Evolutionary conservation across 2,797 vertebrate species (phyloP), one percentile per base, ranked within the genome.

Genomic region (Triplophysa yarkandensis): DNA sequence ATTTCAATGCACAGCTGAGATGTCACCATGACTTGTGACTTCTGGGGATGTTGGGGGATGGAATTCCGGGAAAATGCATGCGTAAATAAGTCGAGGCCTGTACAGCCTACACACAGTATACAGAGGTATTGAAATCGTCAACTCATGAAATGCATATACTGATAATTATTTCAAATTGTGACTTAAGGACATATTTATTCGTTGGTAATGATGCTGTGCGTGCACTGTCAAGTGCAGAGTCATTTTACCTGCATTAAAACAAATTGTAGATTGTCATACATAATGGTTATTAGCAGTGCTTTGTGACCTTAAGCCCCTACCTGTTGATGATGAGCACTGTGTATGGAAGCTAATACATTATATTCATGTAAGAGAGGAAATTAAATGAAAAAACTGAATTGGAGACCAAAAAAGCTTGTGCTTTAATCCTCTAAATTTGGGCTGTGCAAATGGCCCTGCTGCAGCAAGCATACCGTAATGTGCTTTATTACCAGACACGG

Each of bases 21-120:
- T 83, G 74, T 82, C 78, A 83, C 43, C 63, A 64, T 82, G 79
- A 84, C 74, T 77, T 78, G 68, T 74, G 79, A 60, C 46, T 74
- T 44, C 46, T 46, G 58, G 69, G 55, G 52, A 48, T 9, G 7
- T 50, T 23, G 63, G 43, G 52, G 48, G 25, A 43, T 63, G 66
- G 55, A 14, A 76, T 74, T 83, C 55, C 77, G 76, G 63, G 44
- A 66, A 69, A 62, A 66, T 34, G 36, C 48, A 41, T 86, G 77
- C 75, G 76, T 83, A 72, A 50, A 46, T 58, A 28, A 57, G 57
- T 71, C 60, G 54, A 67, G 71, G 74, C 74, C 46, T 72, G 66
- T 68, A 48, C 55, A 52, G 30, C 41, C 43, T 72, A 70, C 62
- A 57, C 57, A 68, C 32, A 34, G 32, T 34, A 13, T 13, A 11